Base-by-base conservation (phyloP, 1,140 invertebrate genomes). In the Heliconius melpomene region DNA sequence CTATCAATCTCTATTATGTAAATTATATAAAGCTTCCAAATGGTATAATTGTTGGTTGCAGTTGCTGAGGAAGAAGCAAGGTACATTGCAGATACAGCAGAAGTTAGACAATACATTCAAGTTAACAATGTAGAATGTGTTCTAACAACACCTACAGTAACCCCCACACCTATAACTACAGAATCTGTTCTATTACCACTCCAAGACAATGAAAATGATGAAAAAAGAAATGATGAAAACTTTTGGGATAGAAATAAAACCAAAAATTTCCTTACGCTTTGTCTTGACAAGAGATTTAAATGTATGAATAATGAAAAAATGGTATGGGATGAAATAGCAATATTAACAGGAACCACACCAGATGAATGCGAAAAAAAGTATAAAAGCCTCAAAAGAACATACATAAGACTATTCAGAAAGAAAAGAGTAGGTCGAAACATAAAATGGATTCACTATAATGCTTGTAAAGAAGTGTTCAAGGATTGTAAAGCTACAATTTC, bases 201-300 rank as follows among this genome's bases (percentile, higher is more conserved):
- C 60, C 60, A 66, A 3, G 60, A 66, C 26, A 29, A 29, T 66
- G 60, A 29, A 66, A 66, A 29, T 66, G 11, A 29, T 11, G 60
- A 29, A 3, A 66, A 11, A 29, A 89, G 86, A 79, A 85, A 88
- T 70, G 85, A 88, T 54, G 88, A 90, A 16, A 86, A 82, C 46
- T 93, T 93, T 75, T 94, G 93, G 93, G 90, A 94, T 54, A 82
- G 87, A 77, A 88, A 88, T 74, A 93, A 93, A 90, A 85, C 92
- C 8, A 90, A 89, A 83, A 29, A 86, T 8, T 83, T 94, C 3
- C 85, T 94, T 3, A 88, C 84, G 23, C 77, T 92, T 3, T 92
- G 93, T 32, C 79, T 90, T 29, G 88, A 93, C 38, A 86, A 85
- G 60, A 88, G 86, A 75, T 89, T 87, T n/a, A 90, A 84, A 82